Conservation (phyloP, 2,888 invertebrate genomes). For the Cephus pygmeus region DNA sequence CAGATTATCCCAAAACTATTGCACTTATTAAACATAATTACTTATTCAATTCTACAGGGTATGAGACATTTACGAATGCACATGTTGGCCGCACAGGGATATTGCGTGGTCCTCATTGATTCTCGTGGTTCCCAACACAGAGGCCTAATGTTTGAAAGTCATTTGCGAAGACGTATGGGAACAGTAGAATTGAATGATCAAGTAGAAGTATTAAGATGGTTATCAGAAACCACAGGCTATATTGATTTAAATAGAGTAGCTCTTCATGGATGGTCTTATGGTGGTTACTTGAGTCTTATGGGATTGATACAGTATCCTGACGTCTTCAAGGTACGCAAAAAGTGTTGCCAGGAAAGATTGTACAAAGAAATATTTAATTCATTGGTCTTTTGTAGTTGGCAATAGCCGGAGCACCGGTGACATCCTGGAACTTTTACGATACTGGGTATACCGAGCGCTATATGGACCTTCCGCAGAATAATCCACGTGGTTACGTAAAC, state of each 20-base stretch:
- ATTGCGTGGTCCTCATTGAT: conserved; percentile 95
- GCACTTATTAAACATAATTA: background rate
- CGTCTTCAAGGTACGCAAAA: conserved; percentile 81
- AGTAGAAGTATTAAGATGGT: conserved; percentile 90
- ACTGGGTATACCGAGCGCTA: conserved; percentile 99
- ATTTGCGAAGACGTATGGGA: conserved; percentile 91
- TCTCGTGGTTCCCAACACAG: conserved; percentile 95
- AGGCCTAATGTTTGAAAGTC: conserved; percentile 91
- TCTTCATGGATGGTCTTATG: conserved; percentile 99
- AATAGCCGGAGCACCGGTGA: conserved; percentile 97
- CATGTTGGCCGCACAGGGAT: conserved; percentile 94
- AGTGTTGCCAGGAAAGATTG: background rate
- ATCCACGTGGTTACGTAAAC: conserved; percentile 82
- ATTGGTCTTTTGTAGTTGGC: conserved; percentile 69
- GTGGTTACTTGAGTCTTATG: conserved; percentile 96
- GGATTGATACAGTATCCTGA: conserved; percentile 93
- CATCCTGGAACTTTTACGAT: conserved; percentile 97
- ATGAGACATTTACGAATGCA: conserved; percentile 93
- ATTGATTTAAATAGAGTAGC: conserved; percentile 94
- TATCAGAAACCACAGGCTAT: conserved; percentile 85
- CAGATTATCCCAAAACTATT: background rate
- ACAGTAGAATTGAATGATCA: conserved; percentile 95
- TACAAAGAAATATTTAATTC: background rate
- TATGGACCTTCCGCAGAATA: conserved; percentile 87
- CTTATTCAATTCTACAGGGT: conserved; percentile 70